Evolutionary conservation across 2,888 invertebrate species (phyloP).

Genomic region (Rhodophaea formosa): DNA sequence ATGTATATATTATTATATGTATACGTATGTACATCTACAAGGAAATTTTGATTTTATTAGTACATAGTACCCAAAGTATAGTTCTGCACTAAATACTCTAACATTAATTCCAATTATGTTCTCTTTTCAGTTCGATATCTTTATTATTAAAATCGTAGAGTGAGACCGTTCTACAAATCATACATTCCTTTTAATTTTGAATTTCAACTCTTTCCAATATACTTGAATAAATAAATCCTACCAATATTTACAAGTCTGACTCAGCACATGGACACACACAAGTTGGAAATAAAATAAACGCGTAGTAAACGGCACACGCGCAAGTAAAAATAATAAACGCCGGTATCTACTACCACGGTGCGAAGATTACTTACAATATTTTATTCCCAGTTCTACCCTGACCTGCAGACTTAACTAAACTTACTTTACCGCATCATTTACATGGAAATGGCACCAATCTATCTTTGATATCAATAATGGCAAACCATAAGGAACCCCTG

Average conservation of each 20-base stretch:
- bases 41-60: conserved; percentile 66
- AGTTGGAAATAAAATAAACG: conserved; percentile 72
- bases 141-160: conserved; percentile 53
- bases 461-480: conserved; percentile 81
- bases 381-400: conserved; percentile 78
- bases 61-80: conserved; percentile 71
- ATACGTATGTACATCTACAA: conserved; percentile 77
- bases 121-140: conserved; percentile 63
- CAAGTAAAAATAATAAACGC: conserved; percentile 56
- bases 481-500: conserved; percentile 79
- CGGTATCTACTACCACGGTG: conserved; percentile 49
- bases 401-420: conserved; percentile 79
- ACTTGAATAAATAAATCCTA: conserved; percentile 76
- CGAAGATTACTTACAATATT: conserved; percentile 68
- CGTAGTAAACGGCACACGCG: conserved; percentile 54
- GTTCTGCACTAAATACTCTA: conserved; percentile 72
- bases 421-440: conserved; percentile 77
- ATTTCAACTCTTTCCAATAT: conserved; percentile 54
- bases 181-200: conserved; percentile 52
- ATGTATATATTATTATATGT: conserved; percentile 76
- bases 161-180: conserved; percentile 56
- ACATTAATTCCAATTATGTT: conserved; percentile 60
- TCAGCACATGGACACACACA: conserved; percentile 79
- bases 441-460: conserved; percentile 81
- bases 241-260: conserved; percentile 75